Evolutionary conservation across 2,888 invertebrate species (phyloP).

Genomic region (Caenorhabditis panamensis): DNA sequence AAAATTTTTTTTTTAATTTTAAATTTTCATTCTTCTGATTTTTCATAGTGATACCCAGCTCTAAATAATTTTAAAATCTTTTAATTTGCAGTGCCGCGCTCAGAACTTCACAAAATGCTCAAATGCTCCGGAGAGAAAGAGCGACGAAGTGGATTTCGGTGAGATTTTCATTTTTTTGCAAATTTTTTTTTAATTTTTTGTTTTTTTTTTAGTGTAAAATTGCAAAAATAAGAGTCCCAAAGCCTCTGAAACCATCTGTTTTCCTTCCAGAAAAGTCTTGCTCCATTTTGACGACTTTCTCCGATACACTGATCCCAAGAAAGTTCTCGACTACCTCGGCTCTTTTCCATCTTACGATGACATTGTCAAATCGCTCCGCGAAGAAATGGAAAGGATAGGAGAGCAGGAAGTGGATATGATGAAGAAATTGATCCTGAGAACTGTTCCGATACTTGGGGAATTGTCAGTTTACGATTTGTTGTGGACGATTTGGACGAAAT

Average conservation of each 20-base stretch:
- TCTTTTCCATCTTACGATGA: constrained; percentile 24
- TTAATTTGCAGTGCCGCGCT: constrained; percentile 23
- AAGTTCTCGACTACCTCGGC: constrained; percentile 32
- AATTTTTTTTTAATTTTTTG: constrained; percentile 4
- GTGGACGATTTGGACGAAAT: constrained; percentile 25
- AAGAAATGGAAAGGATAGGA: constrained; percentile 22
- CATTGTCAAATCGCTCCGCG: constrained; percentile 6
- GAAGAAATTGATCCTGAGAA: constrained; percentile 50
- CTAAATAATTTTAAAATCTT: no score
- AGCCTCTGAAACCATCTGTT: no score
- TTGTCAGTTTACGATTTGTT: constrained; percentile 51
- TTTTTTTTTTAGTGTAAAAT: neutral
- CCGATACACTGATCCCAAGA: constrained; percentile 22
- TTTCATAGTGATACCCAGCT: no score
- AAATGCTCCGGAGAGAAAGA: constrained; percentile 16
- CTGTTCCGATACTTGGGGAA: constrained; percentile 51
- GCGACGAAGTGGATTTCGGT: constrained; percentile 32
- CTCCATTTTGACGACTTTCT: constrained; percentile 48
- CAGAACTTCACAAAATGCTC: constrained; percentile 24
- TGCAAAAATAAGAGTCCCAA: neutral
- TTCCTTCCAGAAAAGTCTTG: constrained; percentile 48
- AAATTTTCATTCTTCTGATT: no score
- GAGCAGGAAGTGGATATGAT: constrained; percentile 6
- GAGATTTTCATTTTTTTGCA: neutral
- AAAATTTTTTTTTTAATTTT: no score